Percentiles rank a stretch among this genome's conserved stretches.
Evolutionary conservation across 2,113 vertebrate species (phyloP).

Genomic region (Ictalurus furcatus): DNA sequence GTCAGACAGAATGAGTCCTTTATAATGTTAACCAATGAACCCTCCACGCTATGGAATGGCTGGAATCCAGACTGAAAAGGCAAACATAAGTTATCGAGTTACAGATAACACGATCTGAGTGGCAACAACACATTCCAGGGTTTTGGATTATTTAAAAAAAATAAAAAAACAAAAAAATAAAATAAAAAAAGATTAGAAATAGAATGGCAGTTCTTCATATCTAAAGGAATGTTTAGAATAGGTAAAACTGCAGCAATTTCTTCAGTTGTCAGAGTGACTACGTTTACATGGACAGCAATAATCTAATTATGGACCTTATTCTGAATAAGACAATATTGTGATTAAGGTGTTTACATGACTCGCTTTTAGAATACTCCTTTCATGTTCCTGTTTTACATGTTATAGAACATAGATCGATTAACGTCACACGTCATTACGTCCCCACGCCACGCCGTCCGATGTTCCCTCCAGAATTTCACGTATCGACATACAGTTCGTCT

Average conservation of each 20-base stretch:
- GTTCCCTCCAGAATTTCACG: no score
- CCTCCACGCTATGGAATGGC: neutral
- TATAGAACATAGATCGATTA: no score
- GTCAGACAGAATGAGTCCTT: neutral
- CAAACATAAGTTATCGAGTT: neutral
- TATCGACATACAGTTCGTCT: no score
- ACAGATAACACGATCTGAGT: neutral
- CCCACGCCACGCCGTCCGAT: no score
- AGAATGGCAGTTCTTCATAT: neutral
- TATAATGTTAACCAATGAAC: neutral
- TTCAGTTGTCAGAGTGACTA: neutral
- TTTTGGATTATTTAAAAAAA: neutral
- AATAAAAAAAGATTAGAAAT: neutral
- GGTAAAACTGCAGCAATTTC: neutral
- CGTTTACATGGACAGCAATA: no score
- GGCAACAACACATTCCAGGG: neutral
- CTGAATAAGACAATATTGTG: no score
- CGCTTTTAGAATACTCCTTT: no score
- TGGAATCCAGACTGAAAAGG: neutral
- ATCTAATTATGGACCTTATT: no score
- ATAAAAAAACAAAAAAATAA: no score
- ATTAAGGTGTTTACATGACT: no score
- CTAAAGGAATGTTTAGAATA: neutral
- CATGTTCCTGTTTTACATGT: no score
- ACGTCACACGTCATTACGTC: no score